Base-by-base conservation (phyloP, 2,113 vertebrate species). In the Rhinichthys klamathensis region DNA sequence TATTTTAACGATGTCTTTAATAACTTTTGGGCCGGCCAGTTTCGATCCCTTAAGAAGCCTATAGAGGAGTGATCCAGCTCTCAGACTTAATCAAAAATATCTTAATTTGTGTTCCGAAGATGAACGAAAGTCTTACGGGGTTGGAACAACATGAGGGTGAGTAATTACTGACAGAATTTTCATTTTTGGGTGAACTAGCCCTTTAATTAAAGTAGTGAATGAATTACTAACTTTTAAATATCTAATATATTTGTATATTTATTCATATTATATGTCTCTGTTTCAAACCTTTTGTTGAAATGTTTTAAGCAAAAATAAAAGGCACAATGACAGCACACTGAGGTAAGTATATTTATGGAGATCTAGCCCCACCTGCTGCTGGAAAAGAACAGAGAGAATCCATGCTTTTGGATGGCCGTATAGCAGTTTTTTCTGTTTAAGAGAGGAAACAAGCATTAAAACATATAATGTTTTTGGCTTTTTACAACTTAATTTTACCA, bases 371-470 rank as follows among this genome's bases (percentile, higher is more conserved):
- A 99, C 98, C 98, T 93, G 96, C 95, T 82, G 97, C 95, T 85
- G 97, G 89, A 49, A 61, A 61, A 13, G 97, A 98, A 87, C 97
- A 99, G 90, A 99, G 92, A 0, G 98, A 99, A 89, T 99, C 98
- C 98, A 99, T 99, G 91, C 98, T 99, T 93, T 98, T 98, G 21
- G 97, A 97, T 0, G 98, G 97, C 11, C 98, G 95, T 78, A 99
- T 97, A 46, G 96, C 94, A 86, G 95, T 93, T 92, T 98, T 99
- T 93, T 98, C 98, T 98, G 74, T 76, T 54, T 16, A 54, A 54
- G 27, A 54, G 27, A 72, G 35, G 4, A 12, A 76, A 30, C 41
- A 54, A 56, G 8, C 16, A 72, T 41, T 27, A 46, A 70, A 41
- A 70, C 67, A 21, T 6, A 21, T 54, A 2, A 3, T 3, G 18